Conservation (phyloP, 2,797 vertebrate species). For the Euphonia xanthogaster region DNA sequence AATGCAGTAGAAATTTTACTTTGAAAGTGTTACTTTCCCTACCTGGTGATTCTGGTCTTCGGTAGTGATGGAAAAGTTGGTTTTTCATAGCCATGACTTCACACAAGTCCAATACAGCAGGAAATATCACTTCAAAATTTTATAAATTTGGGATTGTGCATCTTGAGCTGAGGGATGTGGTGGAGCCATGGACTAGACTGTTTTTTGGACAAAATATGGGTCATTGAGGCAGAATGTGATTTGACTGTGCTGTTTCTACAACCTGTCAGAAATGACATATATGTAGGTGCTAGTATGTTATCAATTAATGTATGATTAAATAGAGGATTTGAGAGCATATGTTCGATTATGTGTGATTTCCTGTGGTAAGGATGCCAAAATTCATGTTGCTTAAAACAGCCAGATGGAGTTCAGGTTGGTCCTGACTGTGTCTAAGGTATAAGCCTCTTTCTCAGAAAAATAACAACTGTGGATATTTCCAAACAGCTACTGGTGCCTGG, state of each 20-base stretch:
- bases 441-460: not conserved
- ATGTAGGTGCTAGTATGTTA: not conserved
- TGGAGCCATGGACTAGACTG: not conserved
- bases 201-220: not conserved
- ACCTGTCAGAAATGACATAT: not conserved
- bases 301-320: not conserved
- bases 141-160: not conserved
- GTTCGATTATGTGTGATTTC: not conserved
- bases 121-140: not conserved
- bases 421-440: not conserved
- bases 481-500: not conserved
- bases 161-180: not conserved
- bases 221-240: not conserved
- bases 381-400: not conserved
- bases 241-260: rapidly evolving
- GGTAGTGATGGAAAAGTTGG: not conserved
- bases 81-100: not conserved
- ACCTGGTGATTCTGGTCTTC: not conserved
- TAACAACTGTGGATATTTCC: not conserved
- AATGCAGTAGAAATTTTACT: not conserved
- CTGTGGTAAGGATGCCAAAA: not conserved
- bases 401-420: not conserved
- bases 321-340: not conserved
- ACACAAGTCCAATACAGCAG: not conserved
- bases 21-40: not conserved